Conservation (phyloP, 1,140 invertebrate species). For the Rhyacophila brunnea region DNA sequence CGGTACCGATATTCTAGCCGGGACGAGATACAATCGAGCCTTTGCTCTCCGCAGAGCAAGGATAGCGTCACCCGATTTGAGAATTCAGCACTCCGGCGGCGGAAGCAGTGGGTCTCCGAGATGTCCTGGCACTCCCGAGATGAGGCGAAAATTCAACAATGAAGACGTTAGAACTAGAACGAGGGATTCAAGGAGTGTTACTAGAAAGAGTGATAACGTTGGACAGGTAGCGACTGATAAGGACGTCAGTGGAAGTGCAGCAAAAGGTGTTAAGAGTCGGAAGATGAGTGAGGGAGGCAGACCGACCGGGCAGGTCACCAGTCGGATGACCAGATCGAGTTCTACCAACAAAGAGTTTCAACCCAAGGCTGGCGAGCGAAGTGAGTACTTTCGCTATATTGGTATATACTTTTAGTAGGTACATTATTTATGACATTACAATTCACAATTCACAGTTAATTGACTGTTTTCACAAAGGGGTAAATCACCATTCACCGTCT, state of each 20-base stretch:
- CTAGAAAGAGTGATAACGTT: no score
- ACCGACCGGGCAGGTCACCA: not conserved
- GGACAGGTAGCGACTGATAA: no score
- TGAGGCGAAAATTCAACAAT: conserved; percentile 44
- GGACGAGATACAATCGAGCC: conserved; percentile 41
- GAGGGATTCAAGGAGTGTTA: not conserved
- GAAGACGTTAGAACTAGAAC: conserved; percentile 29
- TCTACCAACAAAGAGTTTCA: conserved; percentile 50
- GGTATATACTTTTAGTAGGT: no score
- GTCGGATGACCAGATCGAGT: conserved; percentile 45
- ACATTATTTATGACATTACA: no score
- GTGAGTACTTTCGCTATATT: no score
- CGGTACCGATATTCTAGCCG: conserved; percentile 10
- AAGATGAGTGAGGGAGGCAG: no score
- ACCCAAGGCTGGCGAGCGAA: conserved; percentile 48
- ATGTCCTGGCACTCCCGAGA: conserved; percentile 52
- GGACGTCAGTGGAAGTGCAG: no score
- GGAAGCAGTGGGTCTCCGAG: conserved; percentile 44
- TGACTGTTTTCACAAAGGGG: no score
- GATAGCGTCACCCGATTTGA: conserved; percentile 46
- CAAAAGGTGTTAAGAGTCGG: no score
- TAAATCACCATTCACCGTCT: no score
- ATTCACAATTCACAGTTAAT: no score
- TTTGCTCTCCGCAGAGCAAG: conserved; percentile 39
- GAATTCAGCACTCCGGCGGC: conserved; percentile 39